Percentiles rank a stretch among this genome's conserved stretches.
phyloP scores from a whole-genome alignment of 2,113 vertebrate genomes.

The Odontesthes bonariensis region DNA sequence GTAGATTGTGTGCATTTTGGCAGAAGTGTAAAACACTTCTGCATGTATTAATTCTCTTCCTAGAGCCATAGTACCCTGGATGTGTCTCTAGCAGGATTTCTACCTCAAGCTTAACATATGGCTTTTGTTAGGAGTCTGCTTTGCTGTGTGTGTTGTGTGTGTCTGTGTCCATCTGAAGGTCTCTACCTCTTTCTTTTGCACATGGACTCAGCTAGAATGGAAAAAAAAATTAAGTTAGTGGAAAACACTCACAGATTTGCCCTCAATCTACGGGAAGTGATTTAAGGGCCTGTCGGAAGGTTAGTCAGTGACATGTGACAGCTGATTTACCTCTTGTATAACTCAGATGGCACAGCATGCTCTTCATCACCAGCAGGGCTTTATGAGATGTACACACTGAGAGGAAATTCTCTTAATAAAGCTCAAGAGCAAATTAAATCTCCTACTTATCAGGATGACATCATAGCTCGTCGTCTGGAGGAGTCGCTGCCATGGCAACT shows the following conservation, averaged over 20 bases:
- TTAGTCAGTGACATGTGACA: constrained; percentile 41
- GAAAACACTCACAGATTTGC: constrained; percentile 73
- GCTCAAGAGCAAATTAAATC: constrained; percentile 1
- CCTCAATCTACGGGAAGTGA: constrained; percentile 49
- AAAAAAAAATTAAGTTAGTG: constrained; percentile 66
- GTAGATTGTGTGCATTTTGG: constrained; percentile 21
- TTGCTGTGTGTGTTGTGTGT: constrained; percentile 43
- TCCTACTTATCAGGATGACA: constrained; percentile 34
- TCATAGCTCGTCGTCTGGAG: constrained; percentile 26
- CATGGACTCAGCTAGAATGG: constrained; percentile 57
- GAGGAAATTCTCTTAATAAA: constrained; percentile 25
- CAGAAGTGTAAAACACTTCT: constrained; percentile 45
- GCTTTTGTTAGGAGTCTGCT: constrained; percentile 82
- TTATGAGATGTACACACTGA: neutral
- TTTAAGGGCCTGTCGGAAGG: constrained; percentile 29
- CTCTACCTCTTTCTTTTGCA: constrained; percentile 45
- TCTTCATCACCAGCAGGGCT: neutral
- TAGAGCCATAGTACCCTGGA: constrained; percentile 36
- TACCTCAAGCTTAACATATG: constrained; percentile 76
- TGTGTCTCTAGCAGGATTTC: constrained; percentile 61
- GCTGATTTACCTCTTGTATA: neutral
- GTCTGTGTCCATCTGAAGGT: constrained; percentile 47
- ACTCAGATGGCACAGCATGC: neutral
- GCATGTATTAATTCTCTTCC: constrained; percentile 32
- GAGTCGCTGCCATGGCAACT: constrained; percentile 48